Conservation (phyloP, 2,797 vertebrate genomes). For the Garrulus glandarius region DNA sequence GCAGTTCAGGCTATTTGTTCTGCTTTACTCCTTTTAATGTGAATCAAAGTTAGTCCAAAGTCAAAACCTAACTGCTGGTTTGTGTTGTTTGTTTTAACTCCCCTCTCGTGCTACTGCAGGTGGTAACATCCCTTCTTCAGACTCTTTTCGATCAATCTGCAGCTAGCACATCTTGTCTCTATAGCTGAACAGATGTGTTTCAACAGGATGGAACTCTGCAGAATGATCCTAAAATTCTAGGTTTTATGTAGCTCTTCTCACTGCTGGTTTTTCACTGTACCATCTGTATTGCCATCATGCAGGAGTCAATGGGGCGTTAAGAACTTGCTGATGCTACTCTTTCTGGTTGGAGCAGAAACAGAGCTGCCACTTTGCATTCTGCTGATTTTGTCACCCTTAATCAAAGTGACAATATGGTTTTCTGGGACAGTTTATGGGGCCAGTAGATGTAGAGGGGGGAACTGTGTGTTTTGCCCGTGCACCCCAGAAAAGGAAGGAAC, state of each 20-base stretch:
- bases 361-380: not conserved
- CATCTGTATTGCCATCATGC: not conserved
- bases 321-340: constrained; percentile 13
- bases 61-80: not conserved
- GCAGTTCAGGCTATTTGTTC: not conserved
- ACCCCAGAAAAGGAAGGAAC: not conserved
- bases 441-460: not conserved
- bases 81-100: not conserved
- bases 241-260: not conserved
- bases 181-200: constrained; percentile 38
- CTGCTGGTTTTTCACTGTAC: not conserved
- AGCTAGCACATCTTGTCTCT: constrained; percentile 13
- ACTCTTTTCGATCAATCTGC: not conserved
- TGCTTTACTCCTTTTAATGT: not conserved
- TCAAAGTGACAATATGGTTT: not conserved
- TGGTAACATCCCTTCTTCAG: not conserved
- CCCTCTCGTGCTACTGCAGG: not conserved
- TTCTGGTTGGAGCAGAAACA: not conserved
- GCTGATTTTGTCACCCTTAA: not conserved
- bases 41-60: not conserved
- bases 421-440: not conserved
- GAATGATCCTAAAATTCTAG: not conserved
- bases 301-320: not conserved
- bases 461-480: not conserved
- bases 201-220: not conserved